Base-by-base conservation (phyloP, 2,888 invertebrate genomes). In the Zonitis immaculata region DNA sequence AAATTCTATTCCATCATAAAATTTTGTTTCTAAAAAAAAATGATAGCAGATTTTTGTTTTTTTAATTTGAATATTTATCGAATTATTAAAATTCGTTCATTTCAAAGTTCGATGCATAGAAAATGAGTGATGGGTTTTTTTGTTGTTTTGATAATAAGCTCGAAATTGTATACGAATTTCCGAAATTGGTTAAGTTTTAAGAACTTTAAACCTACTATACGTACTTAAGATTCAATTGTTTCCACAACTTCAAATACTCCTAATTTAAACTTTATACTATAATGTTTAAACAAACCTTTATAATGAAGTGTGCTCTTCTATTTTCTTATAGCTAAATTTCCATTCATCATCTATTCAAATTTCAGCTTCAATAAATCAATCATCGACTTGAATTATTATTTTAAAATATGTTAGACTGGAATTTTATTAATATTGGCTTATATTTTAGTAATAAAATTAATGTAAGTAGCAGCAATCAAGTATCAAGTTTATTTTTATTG, bases 111-210 rank as follows among this genome's bases (percentile, higher is more conserved):
- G 3, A 22, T 22, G 22, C 3, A 22, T 22, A 22, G 22, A 5
- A 22, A 5, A 5, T 4, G 16, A 14, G 14, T 32, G 32, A 26
- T 32, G 32, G 14, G 14, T 12, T 9, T 27, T 2, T 26, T 3
- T 26, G 26, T 26, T 3, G 5, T 1, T 8, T 8, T 7, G 12
- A 35, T 8, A 16, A 39, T 16, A 39, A 18, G 11, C 9, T 28
- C 18, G 3, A 18, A 18, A 6, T 53, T 45, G 49, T 49, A 53
- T 54, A 47, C 32, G 47, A 44, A 44, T 50, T 54, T 50, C 49
- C 47, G 54, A 54, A 47, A 49, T 50, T 20, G 25, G 42, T 47
- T n/a, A 54, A 54, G 42, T 54, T 54, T 43, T 26, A 49, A 49
- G 28, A 42, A 42, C 30, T 45, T 52, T 46, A 30, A 45, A 53